Conservation (phyloP, 2,113 vertebrate species). For the Chlorocebus sabaeus region DNA sequence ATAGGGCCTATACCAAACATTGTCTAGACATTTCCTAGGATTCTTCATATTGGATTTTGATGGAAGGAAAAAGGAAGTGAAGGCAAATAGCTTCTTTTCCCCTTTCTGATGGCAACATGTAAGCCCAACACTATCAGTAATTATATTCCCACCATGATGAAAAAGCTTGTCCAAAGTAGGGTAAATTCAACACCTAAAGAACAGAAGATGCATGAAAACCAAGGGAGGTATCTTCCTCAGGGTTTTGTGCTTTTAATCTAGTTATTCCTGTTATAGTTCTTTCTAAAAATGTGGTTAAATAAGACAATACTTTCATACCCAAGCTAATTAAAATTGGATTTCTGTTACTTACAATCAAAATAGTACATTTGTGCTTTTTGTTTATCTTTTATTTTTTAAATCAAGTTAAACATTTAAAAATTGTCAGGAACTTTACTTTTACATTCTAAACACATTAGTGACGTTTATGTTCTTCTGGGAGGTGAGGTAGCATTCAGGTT, state of each 20-base stretch:
- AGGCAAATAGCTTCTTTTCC: background rate
- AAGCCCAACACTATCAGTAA: background rate
- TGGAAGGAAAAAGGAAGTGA: background rate
- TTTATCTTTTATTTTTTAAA: background rate
- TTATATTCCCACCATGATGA: rapidly evolving
- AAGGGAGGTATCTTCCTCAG: background rate
- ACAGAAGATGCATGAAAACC: background rate
- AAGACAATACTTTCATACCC: background rate
- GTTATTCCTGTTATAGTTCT: background rate
- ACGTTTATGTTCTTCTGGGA: background rate
- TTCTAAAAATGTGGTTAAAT: background rate
- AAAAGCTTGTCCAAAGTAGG: background rate
- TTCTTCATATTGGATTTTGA: background rate
- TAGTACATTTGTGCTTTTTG: background rate
- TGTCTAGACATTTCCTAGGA: background rate
- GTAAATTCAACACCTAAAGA: background rate
- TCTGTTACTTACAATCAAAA: background rate
- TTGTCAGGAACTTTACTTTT: background rate
- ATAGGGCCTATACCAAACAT: background rate
- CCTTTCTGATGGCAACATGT: background rate
- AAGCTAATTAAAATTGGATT: background rate
- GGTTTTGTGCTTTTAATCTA: background rate
- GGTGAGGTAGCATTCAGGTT: background rate
- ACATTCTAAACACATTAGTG: background rate
- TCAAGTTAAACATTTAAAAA: background rate